Evolutionary conservation across 1,140 invertebrate species (phyloP).

Genomic region (Drosophila yakuba): DNA sequence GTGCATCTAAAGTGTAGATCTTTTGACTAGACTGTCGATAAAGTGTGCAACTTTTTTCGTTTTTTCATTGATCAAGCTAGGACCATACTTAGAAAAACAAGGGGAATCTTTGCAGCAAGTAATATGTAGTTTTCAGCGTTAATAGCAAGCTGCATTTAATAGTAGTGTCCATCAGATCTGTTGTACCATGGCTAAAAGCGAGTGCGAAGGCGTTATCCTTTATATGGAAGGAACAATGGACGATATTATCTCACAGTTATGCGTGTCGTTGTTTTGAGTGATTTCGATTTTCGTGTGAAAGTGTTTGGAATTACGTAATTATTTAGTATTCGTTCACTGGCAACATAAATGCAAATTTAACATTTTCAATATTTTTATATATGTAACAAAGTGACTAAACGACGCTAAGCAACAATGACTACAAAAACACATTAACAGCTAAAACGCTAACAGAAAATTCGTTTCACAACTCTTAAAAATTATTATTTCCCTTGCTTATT

Average conservation of each 20-base stretch:
- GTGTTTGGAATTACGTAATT: slow-evolving; percentile 13
- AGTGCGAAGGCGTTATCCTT: slow-evolving; percentile 60
- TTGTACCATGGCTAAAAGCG: slow-evolving; percentile 57
- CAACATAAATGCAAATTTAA: slow-evolving; percentile 74
- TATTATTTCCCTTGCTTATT: slow-evolving; percentile 3
- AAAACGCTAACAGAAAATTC: slow-evolving; percentile 67
- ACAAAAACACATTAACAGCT: slow-evolving; percentile 67
- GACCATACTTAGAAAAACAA: slow-evolving; percentile 35
- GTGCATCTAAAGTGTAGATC: slow-evolving; percentile 19
- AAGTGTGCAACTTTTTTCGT: slow-evolving; percentile 19
- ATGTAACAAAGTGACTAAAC: slow-evolving; percentile 54
- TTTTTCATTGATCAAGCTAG: slow-evolving; percentile 30
- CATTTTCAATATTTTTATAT: slow-evolving; percentile 46
- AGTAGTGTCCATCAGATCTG: slow-evolving; percentile 26
- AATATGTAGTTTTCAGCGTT: slow-evolving; percentile 46
- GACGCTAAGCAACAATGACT: slow-evolving; percentile 62
- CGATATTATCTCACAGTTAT: slow-evolving; percentile 69
- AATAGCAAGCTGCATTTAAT: slow-evolving; percentile 32
- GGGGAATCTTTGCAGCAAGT: slow-evolving; percentile 22
- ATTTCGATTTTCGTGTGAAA: slow-evolving; percentile 28
- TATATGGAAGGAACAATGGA: slow-evolving; percentile 81
- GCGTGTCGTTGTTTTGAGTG: slow-evolving; percentile 50
- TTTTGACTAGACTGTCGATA: slow-evolving; percentile 19
- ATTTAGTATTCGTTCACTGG: slow-evolving; percentile 50
- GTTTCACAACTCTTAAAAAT: slow-evolving; percentile 40